phyloP scores from a whole-genome alignment of 2,113 vertebrate genomes.

The Notothenia rossii region DNA sequence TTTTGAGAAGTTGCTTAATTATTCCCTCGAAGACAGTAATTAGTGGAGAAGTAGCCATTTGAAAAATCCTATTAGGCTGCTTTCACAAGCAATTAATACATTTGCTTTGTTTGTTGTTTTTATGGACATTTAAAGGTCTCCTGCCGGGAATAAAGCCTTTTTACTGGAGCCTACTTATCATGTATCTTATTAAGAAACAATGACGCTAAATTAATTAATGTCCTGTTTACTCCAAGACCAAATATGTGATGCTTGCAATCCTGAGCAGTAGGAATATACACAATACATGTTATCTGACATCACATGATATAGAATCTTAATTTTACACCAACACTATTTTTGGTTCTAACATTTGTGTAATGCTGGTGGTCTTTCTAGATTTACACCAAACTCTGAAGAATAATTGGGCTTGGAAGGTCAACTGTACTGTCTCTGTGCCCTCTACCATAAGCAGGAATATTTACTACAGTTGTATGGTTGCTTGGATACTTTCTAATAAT shows the following conservation, averaged over 20 bases:
- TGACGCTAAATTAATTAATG: not conserved
- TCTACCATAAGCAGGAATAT: not conserved
- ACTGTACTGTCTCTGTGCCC: not conserved
- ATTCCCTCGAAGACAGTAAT: slow-evolving; percentile 16
- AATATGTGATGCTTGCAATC: not conserved
- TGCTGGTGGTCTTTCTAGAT: not conserved
- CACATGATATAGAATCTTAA: not conserved
- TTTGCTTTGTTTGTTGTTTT: slow-evolving; percentile 27
- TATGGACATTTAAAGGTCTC: not conserved
- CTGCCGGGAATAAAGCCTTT: not conserved
- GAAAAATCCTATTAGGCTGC: slow-evolving; percentile 12
- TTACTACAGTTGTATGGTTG: not conserved
- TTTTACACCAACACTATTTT: not conserved
- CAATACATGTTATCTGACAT: not conserved
- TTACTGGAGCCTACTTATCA: not conserved
- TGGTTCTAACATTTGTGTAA: not conserved
- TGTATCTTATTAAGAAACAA: not conserved
- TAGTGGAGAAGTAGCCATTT: slow-evolving; percentile 2
- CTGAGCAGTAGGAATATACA: not conserved
- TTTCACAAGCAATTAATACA: not conserved
- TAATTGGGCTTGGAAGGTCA: not conserved
- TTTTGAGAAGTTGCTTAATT: slow-evolving; percentile 14
- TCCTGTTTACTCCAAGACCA: not conserved
- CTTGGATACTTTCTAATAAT: not conserved
- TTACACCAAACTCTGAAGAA: not conserved